Evolutionary conservation across 2,888 invertebrate species (phyloP), one percentile per base, ranked within the genome.

Genomic region (Cactoblastis cactorum): DNA sequence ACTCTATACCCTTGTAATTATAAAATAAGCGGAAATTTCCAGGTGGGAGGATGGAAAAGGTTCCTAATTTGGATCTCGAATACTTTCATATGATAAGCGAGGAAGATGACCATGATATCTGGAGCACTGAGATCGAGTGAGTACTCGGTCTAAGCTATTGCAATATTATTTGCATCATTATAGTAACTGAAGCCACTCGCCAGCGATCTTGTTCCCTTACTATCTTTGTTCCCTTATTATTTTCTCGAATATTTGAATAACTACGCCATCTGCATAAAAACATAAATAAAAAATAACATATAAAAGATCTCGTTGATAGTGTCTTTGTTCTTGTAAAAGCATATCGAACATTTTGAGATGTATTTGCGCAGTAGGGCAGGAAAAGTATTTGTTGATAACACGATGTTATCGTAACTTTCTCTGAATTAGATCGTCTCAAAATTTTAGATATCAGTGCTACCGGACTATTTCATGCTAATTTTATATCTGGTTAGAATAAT

Each of bases 91-190:
- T 58, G 52, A 41, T 56, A 37, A 35, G 28, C 49, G 59, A 58
- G 22, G 73, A 74, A 39, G 74, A 78, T 49, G 74, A 74, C 49
- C 68, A 68, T 28, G 75, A 78, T 57, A 67, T 78, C 57, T 80
- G 80, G 80, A 80, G 74, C 67, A 58, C 72, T 32, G 70, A 74
- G 53, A 78, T 80, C 65, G 76, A 80, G 79, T 80, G 71, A 80
- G 80, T 78, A 77, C 65, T 68, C 67, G 68, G 53, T 63, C 58
- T 50, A 33, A 49, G 18, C 37, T n/a, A 38, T 28, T 19, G 28
- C 19, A 55, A 50, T 41, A 46, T 53, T 53, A 51, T 47, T 53
- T 50, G 41, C n/a, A 45, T 49, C 49, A 19, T 37, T 18, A 39
- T 28, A 50, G 56, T 50, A 18, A 28, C 34, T 22, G 39, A 33